Evolutionary conservation across 2,113 vertebrate genomes (phyloP).

Genomic region (Chinchilla lanigera): DNA sequence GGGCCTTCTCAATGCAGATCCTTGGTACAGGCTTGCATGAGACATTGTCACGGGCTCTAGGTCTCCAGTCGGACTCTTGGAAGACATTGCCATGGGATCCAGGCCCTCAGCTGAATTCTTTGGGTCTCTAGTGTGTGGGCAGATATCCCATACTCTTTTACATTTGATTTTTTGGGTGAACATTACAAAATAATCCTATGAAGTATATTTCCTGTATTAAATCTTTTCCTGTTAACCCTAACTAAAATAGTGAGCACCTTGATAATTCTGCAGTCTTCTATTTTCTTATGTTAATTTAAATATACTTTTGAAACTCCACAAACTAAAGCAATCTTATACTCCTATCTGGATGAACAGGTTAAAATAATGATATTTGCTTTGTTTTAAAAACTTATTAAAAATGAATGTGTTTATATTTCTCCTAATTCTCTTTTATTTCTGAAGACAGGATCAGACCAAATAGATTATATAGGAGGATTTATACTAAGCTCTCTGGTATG

Average conservation of each 20-base stretch:
- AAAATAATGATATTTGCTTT: background rate
- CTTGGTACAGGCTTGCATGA: too few species aligned
- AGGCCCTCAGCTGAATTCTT: too few species aligned
- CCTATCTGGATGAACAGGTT: background rate
- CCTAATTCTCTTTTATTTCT: background rate
- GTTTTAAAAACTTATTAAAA: background rate
- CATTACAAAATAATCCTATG: too few species aligned
- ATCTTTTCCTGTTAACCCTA: too few species aligned
- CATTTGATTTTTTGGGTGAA: too few species aligned
- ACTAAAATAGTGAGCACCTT: background rate
- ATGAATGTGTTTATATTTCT: background rate
- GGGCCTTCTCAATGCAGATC: too few species aligned
- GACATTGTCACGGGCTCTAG: too few species aligned
- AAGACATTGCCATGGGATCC: too few species aligned
- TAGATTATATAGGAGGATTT: background rate
- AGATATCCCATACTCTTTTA: too few species aligned
- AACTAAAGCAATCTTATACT: background rate
- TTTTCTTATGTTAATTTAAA: background rate
- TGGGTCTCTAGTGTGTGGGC: too few species aligned
- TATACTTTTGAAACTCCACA: background rate
- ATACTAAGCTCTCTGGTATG: background rate
- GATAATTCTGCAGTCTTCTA: background rate
- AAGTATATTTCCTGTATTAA: too few species aligned
- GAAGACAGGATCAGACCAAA: background rate
- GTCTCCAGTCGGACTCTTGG: too few species aligned